A percentile compares a stretch with the other conserved stretches of the same genome.
Conservation (phyloP, 2,888 invertebrate species). For the Dione vanillae region DNA sequence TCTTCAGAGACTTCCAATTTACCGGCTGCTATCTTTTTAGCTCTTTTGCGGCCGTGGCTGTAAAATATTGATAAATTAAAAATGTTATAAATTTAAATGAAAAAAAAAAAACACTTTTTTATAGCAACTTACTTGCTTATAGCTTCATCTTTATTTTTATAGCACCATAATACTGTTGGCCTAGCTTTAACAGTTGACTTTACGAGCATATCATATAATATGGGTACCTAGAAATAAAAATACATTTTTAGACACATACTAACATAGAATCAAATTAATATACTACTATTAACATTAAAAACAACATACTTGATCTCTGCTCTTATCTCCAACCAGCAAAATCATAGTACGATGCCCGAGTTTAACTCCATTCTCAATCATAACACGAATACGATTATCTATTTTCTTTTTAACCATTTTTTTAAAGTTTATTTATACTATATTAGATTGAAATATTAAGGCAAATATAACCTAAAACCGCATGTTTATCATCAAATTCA, state of each 20-base stretch:
- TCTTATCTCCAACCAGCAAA: conserved; percentile 97
- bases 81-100: neutral
- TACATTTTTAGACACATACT: neutral
- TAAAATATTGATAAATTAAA: neutral
- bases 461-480: conserved; percentile 44
- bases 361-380: conserved; percentile 98
- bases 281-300: conserved; percentile 3
- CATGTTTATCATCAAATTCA: conserved; percentile 37
- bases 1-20: conserved; percentile 96
- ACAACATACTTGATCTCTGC: conserved; percentile 93
- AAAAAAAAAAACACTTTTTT: neutral
- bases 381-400: conserved; percentile 96
- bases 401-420: conserved; percentile 97
- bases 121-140: conserved; percentile 89
- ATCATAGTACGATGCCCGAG: conserved; percentile 96
- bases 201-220: conserved; percentile 98
- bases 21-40: conserved; percentile 95
- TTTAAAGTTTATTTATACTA: conserved; percentile 11
- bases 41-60: conserved; percentile 96
- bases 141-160: conserved; percentile 96
- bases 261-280: neutral
- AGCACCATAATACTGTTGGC: conserved; percentile 98
- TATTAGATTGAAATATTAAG: neutral
- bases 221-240: conserved; percentile 89
- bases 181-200: conserved; percentile 97